Base-by-base conservation (phyloP, 2,888 invertebrate genomes). In the Chalcis sispes region DNA sequence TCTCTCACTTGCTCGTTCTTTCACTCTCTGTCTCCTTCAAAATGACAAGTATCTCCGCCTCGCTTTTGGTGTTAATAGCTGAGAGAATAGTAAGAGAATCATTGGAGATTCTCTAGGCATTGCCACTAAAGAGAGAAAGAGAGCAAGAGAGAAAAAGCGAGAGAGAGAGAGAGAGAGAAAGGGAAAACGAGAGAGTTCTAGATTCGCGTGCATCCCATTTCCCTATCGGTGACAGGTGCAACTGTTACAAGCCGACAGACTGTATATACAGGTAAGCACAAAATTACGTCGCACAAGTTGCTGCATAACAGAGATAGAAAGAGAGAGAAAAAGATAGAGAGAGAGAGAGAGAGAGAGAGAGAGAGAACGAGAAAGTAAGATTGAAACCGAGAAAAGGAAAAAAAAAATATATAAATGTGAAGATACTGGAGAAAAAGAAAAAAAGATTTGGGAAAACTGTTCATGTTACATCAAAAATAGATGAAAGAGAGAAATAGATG, bases 161-260 rank as follows among this genome's bases (percentile, higher is more conserved):
- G 42, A 18, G 46, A 32, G 42, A 54, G 27, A 5, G 10, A 50
- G 32, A 36, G 18, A 15, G n/a, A 32, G 32, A 32, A 13, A n/a
- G 46, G 2, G n/a, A 20, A 20, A 27, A 40, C 27, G 15, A 42
- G 20, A 66, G 29, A 62, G 69, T 69, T 29, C 54, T 36, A 74
- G 74, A 62, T 69, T 54, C 48, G 20, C 15, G 46, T 2, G 54
- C 61, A 73, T 61, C 48, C 36, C 36, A 74, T 69, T 69, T 74
- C 62, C 52, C 25, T 18, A 69, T 36, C 59, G 62, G 69, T 56
- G 74, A 74, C 74, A 69, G 74, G 54, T 73, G 46, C 56, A 70
- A 64, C 65, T 75, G 75, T 65, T 70, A 75, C n/a, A 15, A 15
- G 15, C 27, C 56, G 62, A 27, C 66, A 58, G 18, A 1, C 46